Evolutionary conservation across 2,113 vertebrate species (phyloP), one percentile per base, ranked within the genome.

Genomic region (Xiphophorus maculatus): DNA sequence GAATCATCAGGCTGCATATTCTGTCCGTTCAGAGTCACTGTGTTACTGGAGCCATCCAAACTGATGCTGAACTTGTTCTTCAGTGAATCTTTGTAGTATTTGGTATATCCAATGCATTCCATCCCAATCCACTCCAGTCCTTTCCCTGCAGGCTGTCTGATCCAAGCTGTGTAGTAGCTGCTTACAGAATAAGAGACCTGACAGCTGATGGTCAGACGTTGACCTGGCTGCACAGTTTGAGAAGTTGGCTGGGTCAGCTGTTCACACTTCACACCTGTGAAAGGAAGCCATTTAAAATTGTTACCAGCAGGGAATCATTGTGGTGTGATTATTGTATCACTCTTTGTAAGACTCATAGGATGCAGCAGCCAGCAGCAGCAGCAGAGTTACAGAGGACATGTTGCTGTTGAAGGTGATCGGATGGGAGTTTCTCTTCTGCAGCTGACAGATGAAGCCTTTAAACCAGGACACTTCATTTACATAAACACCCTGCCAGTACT

Each of bases 121-220:
- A 44, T 44, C 4, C 42, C 42, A 44, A 44, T 44, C 42, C 42
- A 44, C 42, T 44, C 42, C 14, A 17, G 42, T 44, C 42, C 35
- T 37, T 37, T 37, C 35, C 35, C 35, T 12, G 35, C 35, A 37
- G 35, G 10, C 2, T 37, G 35, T 37, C 35, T 37, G 35, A 37
- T 37, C 35, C 35, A 37, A 11, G 35, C 35, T 37, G 35, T 37
- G 3, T 0, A 9, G 1, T 33, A 32, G 32, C 27, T 33, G 8
- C 30, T 0, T 0, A 63, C 0, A 63, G 28, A n/a, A 83, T 78
- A 83, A 74, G 81, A 82, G 33, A 82, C 80, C 66, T 78, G 37
- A 79, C 68, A 79, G 79, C 42, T 80, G 79, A 86, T 86, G 72
- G 58, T 62, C 58, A 42, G 58, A 66, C 13, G 0, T n/a, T 82